Percentiles rank a stretch among this genome's conserved stretches.
Evolutionary conservation across 2,797 vertebrate genomes (phyloP).

Genomic region (Tinamus major): DNA sequence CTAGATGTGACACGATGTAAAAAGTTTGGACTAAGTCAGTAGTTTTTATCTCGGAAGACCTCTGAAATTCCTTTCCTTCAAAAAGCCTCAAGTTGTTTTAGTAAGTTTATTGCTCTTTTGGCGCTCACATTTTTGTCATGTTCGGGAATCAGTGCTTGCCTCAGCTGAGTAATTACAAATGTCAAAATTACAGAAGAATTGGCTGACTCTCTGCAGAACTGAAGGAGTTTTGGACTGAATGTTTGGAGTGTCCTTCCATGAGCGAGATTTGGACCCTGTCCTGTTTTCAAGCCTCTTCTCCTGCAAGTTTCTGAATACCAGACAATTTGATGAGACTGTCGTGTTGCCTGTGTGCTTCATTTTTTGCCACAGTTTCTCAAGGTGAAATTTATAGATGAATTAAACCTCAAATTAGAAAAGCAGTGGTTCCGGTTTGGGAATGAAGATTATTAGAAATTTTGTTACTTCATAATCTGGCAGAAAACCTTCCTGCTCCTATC

Average conservation of each 20-base stretch:
- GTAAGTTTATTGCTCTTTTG: neutral
- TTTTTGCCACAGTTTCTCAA: neutral
- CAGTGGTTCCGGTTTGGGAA: neutral
- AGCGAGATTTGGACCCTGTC: neutral
- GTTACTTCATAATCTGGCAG: fast-evolving
- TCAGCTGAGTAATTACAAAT: neutral
- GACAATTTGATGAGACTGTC: neutral
- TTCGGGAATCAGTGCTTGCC: neutral
- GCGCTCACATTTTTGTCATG: neutral
- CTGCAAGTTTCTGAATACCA: neutral
- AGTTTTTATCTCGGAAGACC: neutral
- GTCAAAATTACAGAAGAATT: neutral
- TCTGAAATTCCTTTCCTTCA: neutral
- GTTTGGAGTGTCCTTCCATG: neutral
- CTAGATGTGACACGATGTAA: neutral
- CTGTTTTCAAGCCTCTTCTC: neutral
- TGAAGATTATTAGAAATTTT: neutral
- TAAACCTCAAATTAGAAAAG: neutral
- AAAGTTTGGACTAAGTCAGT: neutral
- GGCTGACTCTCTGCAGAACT: neutral
- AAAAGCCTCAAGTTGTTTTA: neutral
- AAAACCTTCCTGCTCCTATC: neutral
- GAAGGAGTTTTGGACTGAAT: neutral
- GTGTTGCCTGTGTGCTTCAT: neutral
- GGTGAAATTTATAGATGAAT: neutral